phyloP scores from a whole-genome alignment of 2,113 vertebrate species.

The Cyphomyrus discorhynchus region DNA sequence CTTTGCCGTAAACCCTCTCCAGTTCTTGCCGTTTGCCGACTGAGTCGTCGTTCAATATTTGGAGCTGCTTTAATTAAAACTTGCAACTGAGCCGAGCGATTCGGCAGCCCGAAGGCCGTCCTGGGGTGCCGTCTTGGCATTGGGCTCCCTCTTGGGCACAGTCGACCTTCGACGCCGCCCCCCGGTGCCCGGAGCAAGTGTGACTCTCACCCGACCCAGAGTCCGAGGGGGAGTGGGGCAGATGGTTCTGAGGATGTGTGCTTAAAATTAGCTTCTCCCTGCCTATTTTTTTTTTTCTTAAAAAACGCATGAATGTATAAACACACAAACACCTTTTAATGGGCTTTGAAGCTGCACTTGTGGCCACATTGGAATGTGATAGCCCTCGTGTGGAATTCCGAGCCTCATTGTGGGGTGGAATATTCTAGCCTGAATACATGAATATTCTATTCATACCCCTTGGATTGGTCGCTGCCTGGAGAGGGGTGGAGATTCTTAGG shows the following conservation, averaged over 20 bases:
- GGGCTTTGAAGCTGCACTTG: background rate
- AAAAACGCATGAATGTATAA: background rate
- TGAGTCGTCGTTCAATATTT: background rate
- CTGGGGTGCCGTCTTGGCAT: background rate
- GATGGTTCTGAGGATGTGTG: background rate
- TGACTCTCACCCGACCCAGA: background rate
- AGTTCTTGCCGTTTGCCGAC: background rate
- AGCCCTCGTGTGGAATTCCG: background rate
- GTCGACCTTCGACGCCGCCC: background rate
- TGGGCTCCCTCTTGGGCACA: background rate
- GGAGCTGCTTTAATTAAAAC: background rate
- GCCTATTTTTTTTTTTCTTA: background rate
- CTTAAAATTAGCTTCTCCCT: background rate
- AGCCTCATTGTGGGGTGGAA: background rate
- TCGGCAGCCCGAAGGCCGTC: background rate
- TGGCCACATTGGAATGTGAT: background rate
- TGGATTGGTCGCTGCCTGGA: no score
- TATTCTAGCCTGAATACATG: background rate
- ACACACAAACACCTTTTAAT: background rate
- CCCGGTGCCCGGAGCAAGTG: background rate
- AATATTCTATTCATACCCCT: no score
- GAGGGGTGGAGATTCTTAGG: no score
- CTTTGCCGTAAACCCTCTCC: background rate
- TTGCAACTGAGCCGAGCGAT: background rate
- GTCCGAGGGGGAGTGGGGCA: background rate